Evolutionary conservation across 2,888 invertebrate genomes (phyloP), one percentile per base, ranked within the genome.

Genomic region (Pandemis cinnamomeana): DNA sequence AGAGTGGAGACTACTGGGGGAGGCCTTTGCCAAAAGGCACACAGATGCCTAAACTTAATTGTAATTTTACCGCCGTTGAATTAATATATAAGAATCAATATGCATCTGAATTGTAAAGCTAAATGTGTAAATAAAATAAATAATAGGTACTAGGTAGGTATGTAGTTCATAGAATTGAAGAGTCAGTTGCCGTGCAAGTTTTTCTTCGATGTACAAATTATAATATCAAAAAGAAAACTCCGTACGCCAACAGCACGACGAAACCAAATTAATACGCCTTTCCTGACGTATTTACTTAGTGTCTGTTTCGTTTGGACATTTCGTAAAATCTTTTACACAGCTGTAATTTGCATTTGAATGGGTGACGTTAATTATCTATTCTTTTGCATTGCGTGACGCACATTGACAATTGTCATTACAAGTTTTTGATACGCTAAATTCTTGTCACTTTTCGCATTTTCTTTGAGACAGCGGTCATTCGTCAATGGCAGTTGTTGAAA

Each of bases 311-410:
- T 66, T 64, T 66, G 69, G 73, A 70, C 53, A 64, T 73, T 73
- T 60, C 27, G 60, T 76, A 71, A 71, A 41, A 69, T 72, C 67
- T 77, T 79, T 78, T 77, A 75, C 72, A 74, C 76, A 60, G 60
- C 76, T 71, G 48, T 64, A 75, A 82, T 83, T 81, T 80, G 77
- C 80, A 82, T 81, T 80, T 82, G 78, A 83, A 81, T 81, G 75
- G 64, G 71, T 75, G 78, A 81, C 80, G 78, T 80, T 82, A 83
- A 83, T 81, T 81, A 76, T 75, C 72, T 71, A 79, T 84, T 82
- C 77, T 80, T 80, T 78, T 78, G 80, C 78, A 80, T 77, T 60
- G 61, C 66, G 63, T 81, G 81, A 80, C 79, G 79, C 76, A 77
- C 76, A 75, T 63, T 75, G 73, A 77, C 78, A 79, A 75, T 63